A percentile compares a stretch with the other conserved stretches of the same genome.
Evolutionary conservation across 2,797 vertebrate species (phyloP).

Genomic region (Siniperca scherzeri): DNA sequence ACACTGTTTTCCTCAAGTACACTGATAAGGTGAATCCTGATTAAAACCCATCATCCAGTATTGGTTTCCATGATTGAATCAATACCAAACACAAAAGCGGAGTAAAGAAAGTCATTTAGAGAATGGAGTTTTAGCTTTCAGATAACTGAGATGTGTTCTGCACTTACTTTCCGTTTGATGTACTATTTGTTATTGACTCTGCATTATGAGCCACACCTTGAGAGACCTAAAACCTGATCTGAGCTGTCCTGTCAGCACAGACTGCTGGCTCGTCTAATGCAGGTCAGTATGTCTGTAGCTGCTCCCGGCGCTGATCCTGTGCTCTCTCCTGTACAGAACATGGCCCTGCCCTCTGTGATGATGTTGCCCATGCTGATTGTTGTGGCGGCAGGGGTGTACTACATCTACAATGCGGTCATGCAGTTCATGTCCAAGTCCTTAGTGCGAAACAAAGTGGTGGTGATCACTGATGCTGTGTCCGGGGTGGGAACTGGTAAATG

Average conservation of each 20-base stretch:
- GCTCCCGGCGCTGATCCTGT: constrained; percentile 14
- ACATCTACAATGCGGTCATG: constrained; percentile 92
- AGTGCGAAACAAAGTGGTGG: constrained; percentile 95
- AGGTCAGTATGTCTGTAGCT: constrained; percentile 36
- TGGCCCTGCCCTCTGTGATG: constrained; percentile 88
- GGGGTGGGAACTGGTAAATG: constrained; percentile 92
- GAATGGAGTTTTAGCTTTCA: not conserved
- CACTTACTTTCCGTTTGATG: not conserved
- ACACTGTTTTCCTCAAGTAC: constrained; percentile 8
- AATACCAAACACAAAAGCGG: constrained; percentile 9
- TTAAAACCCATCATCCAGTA: not conserved
- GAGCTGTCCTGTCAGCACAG: constrained; percentile 5
- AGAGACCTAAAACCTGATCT: constrained; percentile 18
- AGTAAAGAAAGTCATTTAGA: not conserved
- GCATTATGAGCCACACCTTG: constrained; percentile 3
- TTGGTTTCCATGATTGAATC: constrained; percentile 20
- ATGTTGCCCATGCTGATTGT: constrained; percentile 91
- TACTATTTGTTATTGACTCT: constrained; percentile 5
- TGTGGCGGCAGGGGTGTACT: constrained; percentile 91
- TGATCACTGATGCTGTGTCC: constrained; percentile 95
- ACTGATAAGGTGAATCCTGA: constrained; percentile 13
- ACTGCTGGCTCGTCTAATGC: not conserved
- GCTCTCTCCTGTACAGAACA: constrained; percentile 77
- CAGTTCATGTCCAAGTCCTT: constrained; percentile 92
- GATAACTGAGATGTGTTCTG: constrained; percentile 1